phyloP scores from a whole-genome alignment of 2,113 vertebrate genomes.

The Nothobranchius furzeri region DNA sequence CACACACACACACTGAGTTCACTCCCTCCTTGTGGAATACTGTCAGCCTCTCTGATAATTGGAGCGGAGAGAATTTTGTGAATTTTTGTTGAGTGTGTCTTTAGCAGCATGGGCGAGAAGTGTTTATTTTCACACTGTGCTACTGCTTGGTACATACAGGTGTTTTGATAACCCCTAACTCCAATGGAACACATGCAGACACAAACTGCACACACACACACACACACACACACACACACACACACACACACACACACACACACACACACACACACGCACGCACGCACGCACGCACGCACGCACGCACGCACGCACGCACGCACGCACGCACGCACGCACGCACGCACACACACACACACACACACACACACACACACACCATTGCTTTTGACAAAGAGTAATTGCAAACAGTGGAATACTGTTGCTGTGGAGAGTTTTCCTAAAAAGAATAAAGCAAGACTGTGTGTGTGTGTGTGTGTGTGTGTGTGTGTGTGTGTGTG shows the following conservation, averaged over 20 bases:
- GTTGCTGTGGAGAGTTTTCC: slow-evolving; percentile 25
- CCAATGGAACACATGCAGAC: slow-evolving; percentile 5
- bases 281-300: neutral
- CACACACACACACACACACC: neutral
- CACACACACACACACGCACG: too few species aligned
- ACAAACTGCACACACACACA: slow-evolving; percentile 23
- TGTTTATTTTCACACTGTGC: slow-evolving; percentile 57
- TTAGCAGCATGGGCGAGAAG: slow-evolving; percentile 33
- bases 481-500: slow-evolving; percentile 15
- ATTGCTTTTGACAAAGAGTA: slow-evolving; percentile 36
- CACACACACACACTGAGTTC: slow-evolving; percentile 27
- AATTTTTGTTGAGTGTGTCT: slow-evolving; percentile 23
- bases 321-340: too few species aligned
- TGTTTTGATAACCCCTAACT: slow-evolving; percentile 58
- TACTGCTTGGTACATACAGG: slow-evolving; percentile 41
- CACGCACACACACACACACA: too few species aligned
- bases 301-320: neutral
- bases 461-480: slow-evolving; percentile 14
- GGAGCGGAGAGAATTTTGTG: slow-evolving; percentile 52
- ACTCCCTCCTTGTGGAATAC: slow-evolving; percentile 44
- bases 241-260: neutral
- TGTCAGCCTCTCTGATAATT: slow-evolving; percentile 60
- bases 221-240: slow-evolving; percentile 7
- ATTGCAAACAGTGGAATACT: slow-evolving; percentile 16
- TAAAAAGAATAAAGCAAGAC: slow-evolving; percentile 36